Conservation (phyloP, 2,113 vertebrate species). For the Gobio gobio region DNA sequence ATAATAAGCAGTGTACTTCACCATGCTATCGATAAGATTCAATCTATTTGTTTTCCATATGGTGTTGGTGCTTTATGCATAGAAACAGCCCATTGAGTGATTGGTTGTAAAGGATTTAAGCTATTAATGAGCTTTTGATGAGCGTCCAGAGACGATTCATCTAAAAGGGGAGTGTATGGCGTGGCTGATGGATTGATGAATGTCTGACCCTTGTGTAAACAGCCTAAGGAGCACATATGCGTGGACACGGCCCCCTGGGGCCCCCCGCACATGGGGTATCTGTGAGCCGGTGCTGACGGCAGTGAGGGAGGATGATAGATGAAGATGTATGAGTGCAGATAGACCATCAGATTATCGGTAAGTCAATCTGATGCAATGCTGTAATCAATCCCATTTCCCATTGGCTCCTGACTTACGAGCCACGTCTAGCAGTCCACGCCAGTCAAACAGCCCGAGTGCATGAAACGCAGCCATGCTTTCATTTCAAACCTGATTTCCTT, state of each 20-base stretch:
- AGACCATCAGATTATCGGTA: conserved; percentile 76
- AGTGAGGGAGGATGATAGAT: conserved; percentile 73
- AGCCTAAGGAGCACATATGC: conserved; percentile 56
- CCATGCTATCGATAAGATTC: not conserved
- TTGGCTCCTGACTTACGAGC: not conserved
- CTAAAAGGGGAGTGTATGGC: conserved; percentile 3
- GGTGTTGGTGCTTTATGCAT: not conserved
- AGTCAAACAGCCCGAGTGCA: not conserved
- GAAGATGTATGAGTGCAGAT: conserved; percentile 77
- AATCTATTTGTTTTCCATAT: not conserved
- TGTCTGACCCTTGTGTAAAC: conserved; percentile 59
- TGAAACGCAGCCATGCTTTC: conserved; percentile 14
- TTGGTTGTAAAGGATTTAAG: not conserved
- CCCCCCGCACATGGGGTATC: conserved; percentile 56
- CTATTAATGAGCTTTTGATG: conserved; percentile 22
- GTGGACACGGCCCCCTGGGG: conserved; percentile 53
- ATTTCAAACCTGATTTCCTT: conserved; percentile 31
- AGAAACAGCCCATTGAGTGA: not conserved
- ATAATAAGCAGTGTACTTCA: not conserved
- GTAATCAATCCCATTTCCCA: conserved; percentile 72
- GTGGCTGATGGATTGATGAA: conserved; percentile 57
- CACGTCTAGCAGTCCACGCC: not conserved
- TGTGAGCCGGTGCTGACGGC: conserved; percentile 67
- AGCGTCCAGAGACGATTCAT: conserved; percentile 32
- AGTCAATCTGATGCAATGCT: conserved; percentile 70